Evolutionary conservation across 2,888 invertebrate genomes (phyloP).

Genomic region (Thelaira solivaga): DNA sequence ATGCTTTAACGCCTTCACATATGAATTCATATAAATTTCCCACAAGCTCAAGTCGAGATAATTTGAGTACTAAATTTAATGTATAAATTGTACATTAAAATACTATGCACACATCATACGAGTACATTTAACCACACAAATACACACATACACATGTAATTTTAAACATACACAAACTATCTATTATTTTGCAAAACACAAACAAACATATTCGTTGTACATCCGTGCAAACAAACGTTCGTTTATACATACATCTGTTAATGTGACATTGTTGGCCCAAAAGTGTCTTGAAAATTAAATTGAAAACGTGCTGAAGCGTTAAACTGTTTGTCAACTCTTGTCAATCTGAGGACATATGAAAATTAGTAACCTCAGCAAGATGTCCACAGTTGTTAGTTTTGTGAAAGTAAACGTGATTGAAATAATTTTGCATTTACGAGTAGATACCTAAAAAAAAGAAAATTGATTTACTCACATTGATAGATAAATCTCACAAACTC

Average conservation of each 20-base stretch:
- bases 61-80: conserved; percentile 24
- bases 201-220: not conserved
- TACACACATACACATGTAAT: not conserved
- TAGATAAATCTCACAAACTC: not conserved
- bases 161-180: not conserved
- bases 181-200: not conserved
- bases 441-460: not conserved
- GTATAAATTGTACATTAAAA: not conserved
- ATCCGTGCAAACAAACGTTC: not conserved
- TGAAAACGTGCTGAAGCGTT: conserved; percentile 77
- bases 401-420: conserved; percentile 54
- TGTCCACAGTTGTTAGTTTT: conserved; percentile 66
- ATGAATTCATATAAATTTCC: not conserved
- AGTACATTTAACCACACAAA: not conserved
- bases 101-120: not conserved
- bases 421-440: conserved; percentile 48
- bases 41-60: not conserved
- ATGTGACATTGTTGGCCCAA: conserved; percentile 50
- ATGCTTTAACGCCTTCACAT: conserved; percentile 69
- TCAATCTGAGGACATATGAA: conserved; percentile 75
- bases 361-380: conserved; percentile 70
- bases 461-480: conserved; percentile 20
- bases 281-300: conserved; percentile 71
- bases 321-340: conserved; percentile 77
- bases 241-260: conserved; percentile 38